These are phyloP conservation scores for Zygaena filipendulae DNA, from an alignment of 2,888 invertebrate genomes.

Conservation along the genomic window DNA sequence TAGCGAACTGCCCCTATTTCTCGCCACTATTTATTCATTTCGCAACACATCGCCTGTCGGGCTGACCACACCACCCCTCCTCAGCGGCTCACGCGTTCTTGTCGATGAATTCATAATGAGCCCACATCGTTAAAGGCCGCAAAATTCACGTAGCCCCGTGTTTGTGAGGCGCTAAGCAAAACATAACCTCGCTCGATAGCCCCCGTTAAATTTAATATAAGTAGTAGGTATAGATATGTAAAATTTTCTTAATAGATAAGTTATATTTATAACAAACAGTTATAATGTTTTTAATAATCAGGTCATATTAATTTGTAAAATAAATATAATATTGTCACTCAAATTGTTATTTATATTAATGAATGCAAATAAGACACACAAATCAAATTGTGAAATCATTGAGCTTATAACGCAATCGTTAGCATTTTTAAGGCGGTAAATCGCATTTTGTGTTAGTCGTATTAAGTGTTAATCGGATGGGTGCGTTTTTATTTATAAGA, in stretches of 20 bases:
- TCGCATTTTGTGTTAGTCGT: slow-evolving; percentile 39
- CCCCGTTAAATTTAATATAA: no score
- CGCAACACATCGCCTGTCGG: slow-evolving; percentile 61
- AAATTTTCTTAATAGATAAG: no score
- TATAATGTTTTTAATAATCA: no score
- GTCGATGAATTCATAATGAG: slow-evolving; percentile 58
- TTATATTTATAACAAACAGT: no score
- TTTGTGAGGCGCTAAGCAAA: slow-evolving; percentile 47
- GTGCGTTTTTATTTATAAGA: slow-evolving; percentile 59
- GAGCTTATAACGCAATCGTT: slow-evolving; percentile 36
- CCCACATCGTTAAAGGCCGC: slow-evolving; percentile 57
- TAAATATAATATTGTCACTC: no score
- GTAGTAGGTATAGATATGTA: no score
- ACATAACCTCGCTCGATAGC: slow-evolving; percentile 42
- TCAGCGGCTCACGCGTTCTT: slow-evolving; percentile 47
- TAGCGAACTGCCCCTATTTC: slow-evolving; percentile 63
- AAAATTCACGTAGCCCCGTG: slow-evolving; percentile 45
- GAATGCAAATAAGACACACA: slow-evolving; percentile 29
- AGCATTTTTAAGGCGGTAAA: slow-evolving; percentile 37
- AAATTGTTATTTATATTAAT: not conserved
- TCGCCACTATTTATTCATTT: slow-evolving; percentile 66
- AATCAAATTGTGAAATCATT: slow-evolving; percentile 24
- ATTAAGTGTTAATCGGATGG: slow-evolving; percentile 68
- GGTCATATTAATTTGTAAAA: no score
- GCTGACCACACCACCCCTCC: slow-evolving; percentile 51